Evolutionary conservation across 1,140 invertebrate genomes (phyloP).

Genomic region (Bathynomus jamesi): DNA sequence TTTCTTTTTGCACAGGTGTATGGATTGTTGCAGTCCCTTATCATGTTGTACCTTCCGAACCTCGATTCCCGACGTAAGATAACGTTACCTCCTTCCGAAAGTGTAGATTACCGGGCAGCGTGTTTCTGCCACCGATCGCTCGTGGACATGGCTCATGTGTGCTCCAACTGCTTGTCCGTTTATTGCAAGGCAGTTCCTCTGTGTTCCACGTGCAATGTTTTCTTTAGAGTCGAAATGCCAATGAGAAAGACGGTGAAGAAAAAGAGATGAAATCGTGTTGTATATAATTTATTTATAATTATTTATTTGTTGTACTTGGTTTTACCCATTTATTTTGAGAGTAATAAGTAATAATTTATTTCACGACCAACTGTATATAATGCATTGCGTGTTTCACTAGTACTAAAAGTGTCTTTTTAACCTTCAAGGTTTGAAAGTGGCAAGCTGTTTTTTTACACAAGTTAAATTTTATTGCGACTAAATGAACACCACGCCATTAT

Average conservation of each 20-base stretch:
- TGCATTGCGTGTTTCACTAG: too few species aligned
- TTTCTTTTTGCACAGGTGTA: conserved; percentile 52
- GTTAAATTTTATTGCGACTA: too few species aligned
- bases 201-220: conserved; percentile 36
- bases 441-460: too few species aligned
- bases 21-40: conserved; percentile 83
- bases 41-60: conserved; percentile 92
- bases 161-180: conserved; percentile 94
- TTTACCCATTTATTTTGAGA: too few species aligned
- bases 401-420: too few species aligned
- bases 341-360: too few species aligned
- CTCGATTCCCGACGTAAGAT: conserved; percentile 67
- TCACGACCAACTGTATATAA: too few species aligned
- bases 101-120: conserved; percentile 90
- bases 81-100: conserved; percentile 76
- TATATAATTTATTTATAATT: background rate
- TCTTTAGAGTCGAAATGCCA: conserved; percentile 31
- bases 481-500: too few species aligned
- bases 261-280: conserved; percentile 14
- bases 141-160: conserved; percentile 93
- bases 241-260: conserved; percentile 26
- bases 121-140: conserved; percentile 97
- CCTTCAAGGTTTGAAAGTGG: too few species aligned
- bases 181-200: conserved; percentile 65
- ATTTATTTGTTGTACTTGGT: too few species aligned